Percentiles rank a stretch among this genome's conserved stretches.
Evolutionary conservation across 2,888 invertebrate genomes (phyloP).

Genomic region (Ophion ventricosus): DNA sequence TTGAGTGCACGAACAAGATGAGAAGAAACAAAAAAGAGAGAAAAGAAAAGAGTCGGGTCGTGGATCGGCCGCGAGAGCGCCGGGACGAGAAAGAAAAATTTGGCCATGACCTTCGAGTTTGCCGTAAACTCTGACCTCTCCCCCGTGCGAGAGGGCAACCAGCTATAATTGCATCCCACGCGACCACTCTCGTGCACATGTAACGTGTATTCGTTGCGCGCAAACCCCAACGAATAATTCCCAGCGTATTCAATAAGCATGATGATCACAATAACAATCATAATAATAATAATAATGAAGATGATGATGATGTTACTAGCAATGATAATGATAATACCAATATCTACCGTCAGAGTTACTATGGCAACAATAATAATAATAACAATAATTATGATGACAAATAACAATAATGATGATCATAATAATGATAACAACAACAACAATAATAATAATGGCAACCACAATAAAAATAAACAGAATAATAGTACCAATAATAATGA

Average conservation of each 20-base stretch:
- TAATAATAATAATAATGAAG: neutral
- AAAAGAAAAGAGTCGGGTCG: conserved; percentile 25
- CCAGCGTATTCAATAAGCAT: neutral
- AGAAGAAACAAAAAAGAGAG: conserved; percentile 21
- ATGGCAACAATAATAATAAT: neutral
- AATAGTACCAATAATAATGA: no score
- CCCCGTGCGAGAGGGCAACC: conserved; percentile 32
- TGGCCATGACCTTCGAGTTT: conserved; percentile 66
- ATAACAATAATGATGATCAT: neutral
- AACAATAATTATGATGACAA: neutral
- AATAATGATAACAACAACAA: neutral
- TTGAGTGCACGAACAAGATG: conserved; percentile 9
- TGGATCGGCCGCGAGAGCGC: conserved; percentile 52
- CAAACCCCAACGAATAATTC: neutral
- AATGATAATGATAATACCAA: neutral
- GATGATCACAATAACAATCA: neutral
- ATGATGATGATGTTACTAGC: neutral
- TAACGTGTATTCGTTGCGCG: conserved; percentile 14
- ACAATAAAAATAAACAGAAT: neutral
- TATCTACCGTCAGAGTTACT: neutral
- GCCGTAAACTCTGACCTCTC: conserved; percentile 65
- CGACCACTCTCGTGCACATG: conserved; percentile 16
- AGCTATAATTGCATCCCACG: conserved; percentile 42
- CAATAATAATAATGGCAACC: neutral
- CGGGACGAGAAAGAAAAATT: conserved; percentile 63